Evolutionary conservation across 2,888 invertebrate species (phyloP).

Genomic region (Lomographa bimaculata): DNA sequence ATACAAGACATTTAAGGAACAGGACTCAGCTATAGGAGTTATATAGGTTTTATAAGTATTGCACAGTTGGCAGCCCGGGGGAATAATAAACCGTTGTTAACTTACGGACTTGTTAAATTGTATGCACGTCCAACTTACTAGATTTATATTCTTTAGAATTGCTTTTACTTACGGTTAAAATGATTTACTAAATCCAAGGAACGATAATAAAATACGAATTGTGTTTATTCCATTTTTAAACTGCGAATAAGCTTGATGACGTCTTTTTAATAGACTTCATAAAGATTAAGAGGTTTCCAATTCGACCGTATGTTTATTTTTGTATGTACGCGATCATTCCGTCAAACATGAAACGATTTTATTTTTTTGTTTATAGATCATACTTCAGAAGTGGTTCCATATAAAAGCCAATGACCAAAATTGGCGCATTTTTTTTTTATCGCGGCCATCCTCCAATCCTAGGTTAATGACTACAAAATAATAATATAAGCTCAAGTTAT

Average conservation of each 20-base stretch:
- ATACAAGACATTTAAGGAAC: slow-evolving; percentile 1
- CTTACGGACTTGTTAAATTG: slow-evolving; percentile 54
- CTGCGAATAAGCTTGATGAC: neutral
- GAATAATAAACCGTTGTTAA: slow-evolving; percentile 54
- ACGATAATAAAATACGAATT: slow-evolving; percentile 17
- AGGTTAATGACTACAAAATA: no score
- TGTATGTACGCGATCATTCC: no score
- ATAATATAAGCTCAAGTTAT: no score
- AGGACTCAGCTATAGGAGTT: no score
- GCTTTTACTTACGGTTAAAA: slow-evolving; percentile 43
- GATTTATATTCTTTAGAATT: slow-evolving; percentile 52
- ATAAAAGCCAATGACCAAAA: no score
- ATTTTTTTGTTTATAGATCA: no score
- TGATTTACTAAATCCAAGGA: slow-evolving; percentile 39
- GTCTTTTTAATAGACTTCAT: neutral
- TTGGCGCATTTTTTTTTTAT: no score
- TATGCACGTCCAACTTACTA: slow-evolving; percentile 54
- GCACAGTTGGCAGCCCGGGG: slow-evolving; percentile 38
- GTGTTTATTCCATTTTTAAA: slow-evolving; percentile 6
- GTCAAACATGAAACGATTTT: no score
- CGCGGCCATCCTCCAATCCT: no score
- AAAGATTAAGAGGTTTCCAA: no score
- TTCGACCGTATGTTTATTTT: no score
- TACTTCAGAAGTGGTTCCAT: no score
- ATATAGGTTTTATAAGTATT: slow-evolving; percentile 17